Percentiles rank a stretch among this genome's conserved stretches.
These are phyloP conservation scores for Cheilosia soror DNA, from an alignment of 2,888 invertebrate species.

Conservation along the genomic window DNA sequence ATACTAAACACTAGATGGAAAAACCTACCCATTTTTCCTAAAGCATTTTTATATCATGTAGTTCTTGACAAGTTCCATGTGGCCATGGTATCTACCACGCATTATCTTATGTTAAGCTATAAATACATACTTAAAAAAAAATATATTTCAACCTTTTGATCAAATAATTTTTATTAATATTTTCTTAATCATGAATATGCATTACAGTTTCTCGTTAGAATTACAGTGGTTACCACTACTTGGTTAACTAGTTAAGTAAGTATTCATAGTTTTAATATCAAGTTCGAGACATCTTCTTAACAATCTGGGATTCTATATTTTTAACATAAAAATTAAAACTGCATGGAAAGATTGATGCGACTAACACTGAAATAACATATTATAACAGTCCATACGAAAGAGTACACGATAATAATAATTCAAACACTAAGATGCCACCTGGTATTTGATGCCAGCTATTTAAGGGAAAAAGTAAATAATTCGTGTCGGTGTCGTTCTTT, in stretches of 20 bases:
- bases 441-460: background rate
- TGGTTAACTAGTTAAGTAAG: conserved; percentile 53
- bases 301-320: conserved; percentile 16
- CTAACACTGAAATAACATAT: conserved; percentile 12
- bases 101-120: no score
- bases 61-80: no score
- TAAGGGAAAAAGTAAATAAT: background rate
- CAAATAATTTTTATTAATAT: conserved; percentile 42
- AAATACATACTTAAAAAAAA: background rate
- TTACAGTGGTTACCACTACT: conserved; percentile 17
- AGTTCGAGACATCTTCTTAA: conserved; percentile 33
- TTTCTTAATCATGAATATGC: conserved; percentile 28
- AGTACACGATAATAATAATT: conserved; percentile 4
- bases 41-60: no score
- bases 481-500: background rate
- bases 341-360: conserved; percentile 9
- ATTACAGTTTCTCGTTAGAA: conserved; percentile 8
- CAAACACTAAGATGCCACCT: conserved; percentile 12
- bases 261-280: conserved; percentile 50
- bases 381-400: conserved; percentile 2
- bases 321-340: background rate
- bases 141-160: conserved; percentile 3
- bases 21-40: no score
- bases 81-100: no score
- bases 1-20: no score